Conservation (phyloP, 2,113 vertebrate genomes). For the Meriones unguiculatus region DNA sequence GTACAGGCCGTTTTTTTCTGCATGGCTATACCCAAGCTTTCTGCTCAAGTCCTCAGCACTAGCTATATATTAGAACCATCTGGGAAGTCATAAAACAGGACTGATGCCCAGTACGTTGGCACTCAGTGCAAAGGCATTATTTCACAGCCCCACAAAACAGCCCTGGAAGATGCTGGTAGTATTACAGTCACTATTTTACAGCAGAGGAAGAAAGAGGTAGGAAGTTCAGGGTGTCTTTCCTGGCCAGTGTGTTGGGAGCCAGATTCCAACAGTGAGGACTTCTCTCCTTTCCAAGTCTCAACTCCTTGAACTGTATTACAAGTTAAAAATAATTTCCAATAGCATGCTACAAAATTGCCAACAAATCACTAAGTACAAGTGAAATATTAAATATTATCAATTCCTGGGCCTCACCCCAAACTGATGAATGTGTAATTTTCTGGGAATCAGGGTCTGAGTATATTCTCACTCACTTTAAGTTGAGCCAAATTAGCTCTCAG, state of each 20-base stretch:
- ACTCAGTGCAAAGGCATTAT: not conserved
- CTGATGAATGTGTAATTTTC: slow-evolving; percentile 13
- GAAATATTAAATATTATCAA: slow-evolving; percentile 4
- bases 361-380: slow-evolving; percentile 42
- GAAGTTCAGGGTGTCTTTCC: not conserved
- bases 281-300: not conserved
- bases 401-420: not conserved
- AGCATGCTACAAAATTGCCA: not conserved
- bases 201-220: not conserved
- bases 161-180: not conserved
- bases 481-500: not conserved
- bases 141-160: not conserved
- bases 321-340: slow-evolving; percentile 40
- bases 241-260: not conserved
- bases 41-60: not conserved
- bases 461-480: not conserved
- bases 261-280: not conserved
- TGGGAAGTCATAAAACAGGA: not conserved
- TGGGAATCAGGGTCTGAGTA: not conserved
- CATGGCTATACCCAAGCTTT: not conserved
- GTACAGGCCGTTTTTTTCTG: not conserved
- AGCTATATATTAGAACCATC: not conserved
- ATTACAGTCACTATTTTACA: not conserved
- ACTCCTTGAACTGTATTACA: not conserved
- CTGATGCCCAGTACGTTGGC: not conserved